Base-by-base conservation (phyloP, 2,113 vertebrate genomes). In the Ctenodactylus gundi region DNA sequence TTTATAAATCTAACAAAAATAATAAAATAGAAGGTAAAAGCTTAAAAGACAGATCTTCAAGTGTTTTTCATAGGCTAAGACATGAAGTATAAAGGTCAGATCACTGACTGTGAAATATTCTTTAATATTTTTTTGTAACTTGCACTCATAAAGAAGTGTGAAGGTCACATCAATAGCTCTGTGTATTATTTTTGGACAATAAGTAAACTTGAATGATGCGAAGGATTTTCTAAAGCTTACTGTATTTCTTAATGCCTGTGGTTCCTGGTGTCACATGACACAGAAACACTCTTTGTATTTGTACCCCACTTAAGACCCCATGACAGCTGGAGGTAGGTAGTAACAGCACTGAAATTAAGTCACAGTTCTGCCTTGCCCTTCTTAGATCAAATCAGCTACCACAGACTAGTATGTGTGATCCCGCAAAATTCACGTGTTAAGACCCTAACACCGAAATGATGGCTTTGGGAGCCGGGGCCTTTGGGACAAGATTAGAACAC, bases 121-220 rank as follows among this genome's bases (percentile, higher is more conserved):
- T 89, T 96, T 72, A 73, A 94, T 94, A 95, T 70, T 55, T n/a
- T n/a, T 94, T 78, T 64, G 73, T 58, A 93, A 97, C 91, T 73
- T 95, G 83, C 90, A 97, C 73, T 86, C 29, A 21, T 0, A 55
- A 80, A 65, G 76, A 93, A 95, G 75, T 44, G 72, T 70, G 51
- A 96, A 97, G 96, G 97, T 91, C 91, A 95, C 65, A 41, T 78
- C 86, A 78, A 93, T 41, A 97, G 36, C 14, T 83, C 65, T 83
- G 0, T 3, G 44, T 46, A 83, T 76, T 55, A 68, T 18, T 87
- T 49, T 82, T 86, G 72, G 89, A 0, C 89, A 91, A 77, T 67
- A 97, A 77, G 84, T 55, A 77, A 72, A 2, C 0, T 10, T 91
- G 95, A 93, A 9, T 25, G 0, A 4, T 1, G 12, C 51, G 72